Percentiles rank a stretch among this genome's conserved stretches.
Evolutionary conservation across 1,140 invertebrate genomes (phyloP).

Genomic region (Bursaphelenchus mucronatus): DNA sequence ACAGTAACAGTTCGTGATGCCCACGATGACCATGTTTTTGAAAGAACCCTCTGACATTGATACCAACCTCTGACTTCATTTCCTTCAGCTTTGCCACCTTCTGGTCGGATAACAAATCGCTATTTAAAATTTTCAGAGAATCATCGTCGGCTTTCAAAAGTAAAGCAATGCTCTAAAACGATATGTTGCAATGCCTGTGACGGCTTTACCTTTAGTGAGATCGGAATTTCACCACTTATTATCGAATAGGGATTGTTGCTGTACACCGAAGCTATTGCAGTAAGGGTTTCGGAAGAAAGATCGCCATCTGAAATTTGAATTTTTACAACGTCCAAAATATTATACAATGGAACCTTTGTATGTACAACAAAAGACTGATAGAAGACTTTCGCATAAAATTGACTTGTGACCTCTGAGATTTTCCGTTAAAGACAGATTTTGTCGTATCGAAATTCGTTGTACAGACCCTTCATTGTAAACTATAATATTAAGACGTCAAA

Average conservation of each 20-base stretch:
- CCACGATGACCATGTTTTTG: conserved; percentile 72
- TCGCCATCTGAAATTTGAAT: conserved; percentile 27
- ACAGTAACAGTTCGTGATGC: conserved; percentile 68
- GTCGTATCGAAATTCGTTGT: no score
- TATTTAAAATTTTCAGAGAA: conserved; percentile 9
- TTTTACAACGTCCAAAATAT: no score
- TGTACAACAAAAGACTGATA: no score
- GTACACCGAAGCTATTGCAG: conserved; percentile 28
- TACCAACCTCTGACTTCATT: conserved; percentile 56
- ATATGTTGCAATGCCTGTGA: not conserved
- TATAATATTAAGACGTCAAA: not conserved
- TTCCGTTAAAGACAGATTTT: no score
- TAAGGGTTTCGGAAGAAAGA: conserved; percentile 18
- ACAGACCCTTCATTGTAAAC: no score
- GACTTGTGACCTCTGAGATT: no score
- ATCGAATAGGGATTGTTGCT: conserved; percentile 28
- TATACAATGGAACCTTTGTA: no score
- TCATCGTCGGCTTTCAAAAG: conserved; percentile 17
- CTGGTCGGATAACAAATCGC: conserved; percentile 14
- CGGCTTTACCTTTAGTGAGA: conserved; percentile 13
- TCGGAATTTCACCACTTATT: conserved; percentile 33
- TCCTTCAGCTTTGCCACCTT: conserved; percentile 16
- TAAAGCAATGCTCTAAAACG: conserved; percentile 12
- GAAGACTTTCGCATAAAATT: no score
- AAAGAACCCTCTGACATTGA: conserved; percentile 68